Evolutionary conservation across 1,140 invertebrate species (phyloP).

Genomic region (Euglossa dilemma): DNA sequence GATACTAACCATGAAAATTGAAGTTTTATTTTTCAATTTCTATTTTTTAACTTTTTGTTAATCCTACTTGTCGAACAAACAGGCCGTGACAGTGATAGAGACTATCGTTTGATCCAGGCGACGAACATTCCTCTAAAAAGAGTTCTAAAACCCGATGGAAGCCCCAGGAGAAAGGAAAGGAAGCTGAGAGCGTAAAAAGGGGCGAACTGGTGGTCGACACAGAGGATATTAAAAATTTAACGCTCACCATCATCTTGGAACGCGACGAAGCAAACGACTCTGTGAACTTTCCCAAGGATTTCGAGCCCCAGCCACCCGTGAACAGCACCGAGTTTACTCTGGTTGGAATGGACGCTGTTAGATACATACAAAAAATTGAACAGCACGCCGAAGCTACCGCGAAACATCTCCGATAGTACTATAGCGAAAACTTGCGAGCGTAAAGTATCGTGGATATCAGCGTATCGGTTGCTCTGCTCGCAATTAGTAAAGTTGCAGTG

Average conservation of each 20-base stretch:
- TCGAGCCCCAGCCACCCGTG: constrained; percentile 22
- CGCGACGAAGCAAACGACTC: constrained; percentile 53
- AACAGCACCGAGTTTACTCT: constrained; percentile 47
- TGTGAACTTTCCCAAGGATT: constrained; percentile 62
- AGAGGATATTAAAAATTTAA: constrained; percentile 58
- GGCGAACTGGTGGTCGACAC: constrained; percentile 51
- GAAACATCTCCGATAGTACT: neutral
- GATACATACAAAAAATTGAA: constrained; percentile 50
- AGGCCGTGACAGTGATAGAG: neutral
- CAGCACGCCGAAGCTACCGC: neutral
- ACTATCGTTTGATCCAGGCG: neutral
- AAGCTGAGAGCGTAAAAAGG: constrained; percentile 11
- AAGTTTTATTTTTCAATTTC: neutral
- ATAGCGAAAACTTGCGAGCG: neutral
- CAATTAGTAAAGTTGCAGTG: neutral
- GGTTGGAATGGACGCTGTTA: constrained; percentile 49
- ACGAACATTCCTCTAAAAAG: neutral
- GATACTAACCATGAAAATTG: neutral
- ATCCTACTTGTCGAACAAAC: neutral
- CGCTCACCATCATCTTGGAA: constrained; percentile 61
- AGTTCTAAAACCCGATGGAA: neutral
- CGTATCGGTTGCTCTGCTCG: too few relatives aligned
- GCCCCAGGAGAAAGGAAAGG: neutral
- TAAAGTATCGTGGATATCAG: too few relatives aligned
- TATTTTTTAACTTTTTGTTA: neutral